phyloP scores from a whole-genome alignment of 2,797 vertebrate species.

The Coranthus polyacanthus region DNA sequence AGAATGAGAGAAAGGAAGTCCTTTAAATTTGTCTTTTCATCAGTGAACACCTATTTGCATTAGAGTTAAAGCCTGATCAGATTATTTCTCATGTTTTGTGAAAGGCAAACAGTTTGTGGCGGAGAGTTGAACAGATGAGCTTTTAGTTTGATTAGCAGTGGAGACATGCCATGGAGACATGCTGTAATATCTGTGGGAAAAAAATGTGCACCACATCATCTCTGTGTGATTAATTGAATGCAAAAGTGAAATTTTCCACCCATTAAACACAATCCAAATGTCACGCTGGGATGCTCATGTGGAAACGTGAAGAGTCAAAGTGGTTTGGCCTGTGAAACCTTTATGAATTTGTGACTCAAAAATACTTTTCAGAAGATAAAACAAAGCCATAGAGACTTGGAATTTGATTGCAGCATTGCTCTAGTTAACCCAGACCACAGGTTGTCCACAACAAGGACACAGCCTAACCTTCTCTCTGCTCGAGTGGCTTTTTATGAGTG shows the following conservation, averaged over 20 bases:
- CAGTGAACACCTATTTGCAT: conserved; percentile 19
- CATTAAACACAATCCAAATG: conserved; percentile 69
- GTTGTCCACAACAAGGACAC: conserved; percentile 64
- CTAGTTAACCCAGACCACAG: conserved; percentile 71
- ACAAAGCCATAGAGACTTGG: conserved; percentile 11
- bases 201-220: conserved; percentile 71
- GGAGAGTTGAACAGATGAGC: conserved; percentile 65
- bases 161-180: conserved; percentile 62
- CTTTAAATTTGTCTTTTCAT: conserved; percentile 22
- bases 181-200: conserved; percentile 65
- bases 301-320: conserved; percentile 40
- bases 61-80: not conserved
- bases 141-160: conserved; percentile 63
- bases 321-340: conserved; percentile 26
- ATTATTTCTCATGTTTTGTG: conserved; percentile 19
- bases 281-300: conserved; percentile 48
- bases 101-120: conserved; percentile 41
- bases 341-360: conserved; percentile 28
- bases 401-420: conserved; percentile 54
- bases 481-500: conserved; percentile 14
- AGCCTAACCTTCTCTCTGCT: conserved; percentile 56
- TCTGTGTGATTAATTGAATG: conserved; percentile 71
- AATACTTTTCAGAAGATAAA: conserved; percentile 25
- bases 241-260: conserved; percentile 66
- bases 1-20: conserved; percentile 17